phyloP scores from a whole-genome alignment of 2,888 invertebrate species.

The Elysia crispata region DNA sequence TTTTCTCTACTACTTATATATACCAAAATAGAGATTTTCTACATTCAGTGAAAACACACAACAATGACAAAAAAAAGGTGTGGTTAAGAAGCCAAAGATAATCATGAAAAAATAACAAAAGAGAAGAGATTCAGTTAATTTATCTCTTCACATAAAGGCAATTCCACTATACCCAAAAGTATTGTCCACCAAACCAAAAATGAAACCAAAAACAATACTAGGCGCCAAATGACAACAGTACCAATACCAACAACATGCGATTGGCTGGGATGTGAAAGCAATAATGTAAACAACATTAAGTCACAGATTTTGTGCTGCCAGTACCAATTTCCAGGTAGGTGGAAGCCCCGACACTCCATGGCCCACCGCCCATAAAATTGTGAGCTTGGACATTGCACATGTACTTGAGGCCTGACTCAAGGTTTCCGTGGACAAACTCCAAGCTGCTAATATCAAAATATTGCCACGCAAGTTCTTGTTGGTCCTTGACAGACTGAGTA shows the following conservation, averaged over 20 bases:
- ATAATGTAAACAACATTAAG: neutral
- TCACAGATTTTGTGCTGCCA: neutral
- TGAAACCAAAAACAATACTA: too few relatives aligned
- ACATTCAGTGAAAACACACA: too few relatives aligned
- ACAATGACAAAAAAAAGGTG: too few relatives aligned
- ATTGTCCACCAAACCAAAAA: neutral
- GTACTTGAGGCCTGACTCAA: slow-evolving; percentile 80
- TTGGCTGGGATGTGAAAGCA: too few relatives aligned
- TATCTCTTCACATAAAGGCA: neutral
- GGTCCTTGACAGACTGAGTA: slow-evolving; percentile 30
- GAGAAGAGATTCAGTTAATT: neutral
- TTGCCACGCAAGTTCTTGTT: slow-evolving; percentile 47
- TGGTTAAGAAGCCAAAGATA: too few relatives aligned
- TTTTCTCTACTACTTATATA: too few relatives aligned
- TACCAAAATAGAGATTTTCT: too few relatives aligned
- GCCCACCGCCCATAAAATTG: slow-evolving; percentile 95
- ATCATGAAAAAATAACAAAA: slow-evolving; percentile 20
- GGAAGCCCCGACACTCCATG: slow-evolving; percentile 57
- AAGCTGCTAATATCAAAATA: slow-evolving; percentile 43
- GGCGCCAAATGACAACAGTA: too few relatives aligned
- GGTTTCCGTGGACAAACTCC: slow-evolving; percentile 34
- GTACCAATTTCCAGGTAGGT: slow-evolving; percentile 66
- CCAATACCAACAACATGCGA: too few relatives aligned
- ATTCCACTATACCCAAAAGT: neutral
- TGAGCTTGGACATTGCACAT: slow-evolving; percentile 94